These are phyloP conservation scores for Macaca nemestrina DNA, from an alignment of 2,113 vertebrate genomes.

Conservation along the genomic window DNA sequence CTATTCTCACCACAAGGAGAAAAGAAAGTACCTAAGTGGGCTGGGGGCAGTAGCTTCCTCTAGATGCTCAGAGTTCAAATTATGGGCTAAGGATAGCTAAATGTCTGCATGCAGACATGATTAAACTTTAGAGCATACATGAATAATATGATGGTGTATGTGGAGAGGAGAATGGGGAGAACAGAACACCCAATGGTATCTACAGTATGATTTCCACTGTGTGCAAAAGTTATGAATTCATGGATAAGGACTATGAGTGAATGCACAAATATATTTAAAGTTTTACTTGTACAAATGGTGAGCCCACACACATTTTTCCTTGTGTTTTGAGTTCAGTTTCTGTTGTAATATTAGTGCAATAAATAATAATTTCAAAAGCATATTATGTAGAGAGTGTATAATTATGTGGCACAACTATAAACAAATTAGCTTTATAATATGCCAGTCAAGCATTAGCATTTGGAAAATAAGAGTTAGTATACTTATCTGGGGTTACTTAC, in stretches of 20 bases:
- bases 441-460: slow-evolving; percentile 36
- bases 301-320: slow-evolving; percentile 52
- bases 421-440: slow-evolving; percentile 48
- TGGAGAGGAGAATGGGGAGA: neutral
- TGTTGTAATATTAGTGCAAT: slow-evolving; percentile 55
- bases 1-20: neutral
- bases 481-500: neutral
- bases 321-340: slow-evolving; percentile 40
- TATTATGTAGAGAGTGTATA: slow-evolving; percentile 14
- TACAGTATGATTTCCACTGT: accelerated
- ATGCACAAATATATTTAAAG: neutral
- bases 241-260: neutral
- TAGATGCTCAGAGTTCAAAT: neutral
- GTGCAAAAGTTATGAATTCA: neutral
- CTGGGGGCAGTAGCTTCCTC: neutral
- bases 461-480: slow-evolving; percentile 20
- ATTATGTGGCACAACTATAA: slow-evolving; percentile 59
- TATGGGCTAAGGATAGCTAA: neutral
- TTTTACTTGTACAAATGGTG: neutral
- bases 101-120: neutral
- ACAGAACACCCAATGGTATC: neutral
- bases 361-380: slow-evolving; percentile 67
- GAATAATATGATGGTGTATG: neutral
- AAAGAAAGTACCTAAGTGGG: neutral
- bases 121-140: neutral